Evolutionary conservation across 2,888 invertebrate genomes (phyloP), one percentile per base, ranked within the genome.

Genomic region (Gastracanthus pulcherrimus): DNA sequence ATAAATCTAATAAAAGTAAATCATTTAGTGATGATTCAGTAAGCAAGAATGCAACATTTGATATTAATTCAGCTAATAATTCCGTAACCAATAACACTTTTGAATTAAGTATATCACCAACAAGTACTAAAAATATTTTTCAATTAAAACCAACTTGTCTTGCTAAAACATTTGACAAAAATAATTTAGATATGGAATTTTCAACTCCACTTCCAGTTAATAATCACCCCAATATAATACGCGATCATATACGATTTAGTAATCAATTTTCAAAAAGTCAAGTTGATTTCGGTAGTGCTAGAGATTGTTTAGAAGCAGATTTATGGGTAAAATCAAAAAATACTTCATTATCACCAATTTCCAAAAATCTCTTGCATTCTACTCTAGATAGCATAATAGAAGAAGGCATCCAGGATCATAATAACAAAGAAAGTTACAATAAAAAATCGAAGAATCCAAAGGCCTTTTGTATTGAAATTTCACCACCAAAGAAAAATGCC

Each of bases 241-340:
- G 23, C 41, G 55, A 55, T 71, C n/a, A 13, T 36, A 2, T 23
- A 51, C 55, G 75, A 62, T 71, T 13, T n/a, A 81, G 75, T 23
- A 81, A 60, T 71, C 45, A 58, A 19, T 83, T 83, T 60, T 81
- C 81, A 51, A 83, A 76, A 55, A 81, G 78, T 55, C 83, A 82
- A 80, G 5, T 82, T 9, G 89, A 89, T 78, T 83, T 82, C 64
- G 85, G 85, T 6, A 85, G 87, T 26, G 88, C 81, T 0, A 87
- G 85, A 75, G 87, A 88, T n/a, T 86, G 89, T n/a, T 81, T 89
- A 3, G 89, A 89, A 75, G 89, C 89, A 3, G 88, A 89, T 83
- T 82, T 89, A 23, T 89, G 89, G 89, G 86, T 85, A 0, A 87
- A 86, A 78, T 82, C 86, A 0, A 85, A 84, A 38, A 60, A 84